A percentile compares a stretch with the other conserved stretches of the same genome.
Conservation (phyloP, 2,113 vertebrate genomes). For the Rhabdornis inornatus region DNA sequence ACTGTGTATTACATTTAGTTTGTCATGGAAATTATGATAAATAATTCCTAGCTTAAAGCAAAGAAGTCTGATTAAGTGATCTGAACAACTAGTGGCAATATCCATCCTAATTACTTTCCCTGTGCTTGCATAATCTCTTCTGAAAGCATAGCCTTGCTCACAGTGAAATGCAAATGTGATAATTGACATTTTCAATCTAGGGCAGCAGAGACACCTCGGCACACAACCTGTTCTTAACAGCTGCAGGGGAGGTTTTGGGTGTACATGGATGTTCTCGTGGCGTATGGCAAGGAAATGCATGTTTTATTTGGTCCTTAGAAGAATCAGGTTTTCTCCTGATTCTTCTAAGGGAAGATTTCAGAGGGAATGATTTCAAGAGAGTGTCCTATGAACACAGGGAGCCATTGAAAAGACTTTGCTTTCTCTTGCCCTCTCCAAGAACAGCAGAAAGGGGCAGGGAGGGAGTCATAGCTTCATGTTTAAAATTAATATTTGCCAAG, state of each 20-base stretch:
- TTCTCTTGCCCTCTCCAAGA: neutral
- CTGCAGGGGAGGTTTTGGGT: neutral
- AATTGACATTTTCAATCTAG: neutral
- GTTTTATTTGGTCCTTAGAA: neutral
- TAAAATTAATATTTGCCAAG: neutral
- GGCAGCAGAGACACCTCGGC: neutral
- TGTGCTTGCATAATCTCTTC: neutral
- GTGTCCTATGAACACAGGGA: neutral
- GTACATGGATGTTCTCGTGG: neutral
- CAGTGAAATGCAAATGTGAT: neutral
- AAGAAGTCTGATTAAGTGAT: conserved; percentile 41
- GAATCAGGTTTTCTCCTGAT: neutral
- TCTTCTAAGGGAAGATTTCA: too few species aligned
- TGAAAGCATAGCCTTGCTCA: neutral
- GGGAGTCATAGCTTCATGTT: neutral
- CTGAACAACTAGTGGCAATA: neutral
- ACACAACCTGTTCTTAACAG: neutral
- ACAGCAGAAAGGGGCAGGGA: neutral
- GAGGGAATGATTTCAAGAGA: neutral
- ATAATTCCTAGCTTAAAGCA: conserved; percentile 25
- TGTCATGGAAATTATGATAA: conserved; percentile 47
- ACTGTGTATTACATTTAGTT: neutral
- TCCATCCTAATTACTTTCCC: neutral
- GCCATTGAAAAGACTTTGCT: neutral
- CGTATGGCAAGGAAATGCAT: neutral